These are phyloP conservation scores for Harlomillsia oculata DNA, from an alignment of 1,140 invertebrate genomes.

Conservation along the genomic window DNA sequence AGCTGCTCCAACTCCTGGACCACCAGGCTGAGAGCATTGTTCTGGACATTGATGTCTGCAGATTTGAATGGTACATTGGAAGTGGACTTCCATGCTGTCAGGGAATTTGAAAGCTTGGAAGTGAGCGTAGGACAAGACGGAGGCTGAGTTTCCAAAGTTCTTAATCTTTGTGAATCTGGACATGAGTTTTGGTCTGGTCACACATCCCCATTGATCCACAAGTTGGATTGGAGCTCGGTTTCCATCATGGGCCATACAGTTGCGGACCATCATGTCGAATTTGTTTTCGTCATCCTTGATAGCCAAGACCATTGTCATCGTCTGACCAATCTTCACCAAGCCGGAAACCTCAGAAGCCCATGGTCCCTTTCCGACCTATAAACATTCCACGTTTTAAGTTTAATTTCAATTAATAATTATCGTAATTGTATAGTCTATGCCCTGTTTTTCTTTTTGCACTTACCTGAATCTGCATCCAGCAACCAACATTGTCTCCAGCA, in stretches of 20 bases:
- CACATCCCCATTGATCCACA: slow-evolving; percentile 84
- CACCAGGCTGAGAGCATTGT: slow-evolving; percentile 65
- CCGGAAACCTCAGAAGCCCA: slow-evolving; percentile 92
- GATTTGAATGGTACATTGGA: slow-evolving; percentile 91
- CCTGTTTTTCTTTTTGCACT: no score
- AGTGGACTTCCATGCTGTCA: slow-evolving; percentile 91
- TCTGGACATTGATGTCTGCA: slow-evolving; percentile 78
- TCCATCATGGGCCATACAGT: slow-evolving; percentile 88
- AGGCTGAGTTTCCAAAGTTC: slow-evolving; percentile 85
- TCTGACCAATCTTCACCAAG: slow-evolving; percentile 87
- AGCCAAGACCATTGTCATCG: slow-evolving; percentile 92
- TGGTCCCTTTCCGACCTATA: slow-evolving; percentile 76
- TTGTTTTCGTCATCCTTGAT: slow-evolving; percentile 93
- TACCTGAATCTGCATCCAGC: slow-evolving; percentile 83
- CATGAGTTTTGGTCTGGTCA: slow-evolving; percentile 77
- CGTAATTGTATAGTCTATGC: background rate
- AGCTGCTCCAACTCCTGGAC: slow-evolving; percentile 57
- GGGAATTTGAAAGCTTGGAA: slow-evolving; percentile 79
- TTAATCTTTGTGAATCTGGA: slow-evolving; percentile 89
- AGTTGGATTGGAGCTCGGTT: slow-evolving; percentile 88
- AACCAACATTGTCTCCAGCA: slow-evolving; percentile 88
- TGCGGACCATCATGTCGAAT: slow-evolving; percentile 89
- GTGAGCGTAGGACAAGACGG: slow-evolving; percentile 45
- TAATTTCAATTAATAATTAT: background rate
- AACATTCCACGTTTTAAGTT: background rate